phyloP scores from a whole-genome alignment of 1,140 invertebrate species.

The Nixonia krombeini region DNA sequence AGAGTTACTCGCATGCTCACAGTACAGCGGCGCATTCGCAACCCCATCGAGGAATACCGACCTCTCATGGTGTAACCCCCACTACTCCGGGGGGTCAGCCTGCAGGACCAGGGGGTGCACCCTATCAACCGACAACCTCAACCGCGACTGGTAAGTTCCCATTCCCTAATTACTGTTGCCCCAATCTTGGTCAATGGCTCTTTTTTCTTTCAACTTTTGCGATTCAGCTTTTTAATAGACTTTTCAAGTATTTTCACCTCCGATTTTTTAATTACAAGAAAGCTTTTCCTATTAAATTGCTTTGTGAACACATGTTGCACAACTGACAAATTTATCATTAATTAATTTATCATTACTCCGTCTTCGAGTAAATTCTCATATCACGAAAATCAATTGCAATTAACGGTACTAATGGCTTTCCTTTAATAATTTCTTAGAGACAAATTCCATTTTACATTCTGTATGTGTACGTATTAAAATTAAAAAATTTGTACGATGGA shows the following conservation, averaged over 20 bases:
- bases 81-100: conserved; percentile 67
- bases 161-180: conserved; percentile 47
- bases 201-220: conserved; percentile 8
- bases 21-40: conserved; percentile 72
- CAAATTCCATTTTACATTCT: too few relatives aligned
- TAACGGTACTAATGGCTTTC: too few relatives aligned
- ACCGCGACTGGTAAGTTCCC: conserved; percentile 74
- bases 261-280: not conserved
- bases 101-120: conserved; percentile 71
- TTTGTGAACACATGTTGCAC: too few relatives aligned
- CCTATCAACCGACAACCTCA: conserved; percentile 77
- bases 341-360: too few relatives aligned
- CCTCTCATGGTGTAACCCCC: conserved; percentile 66
- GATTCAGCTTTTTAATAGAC: not conserved
- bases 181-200: conserved; percentile 43
- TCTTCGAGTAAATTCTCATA: too few relatives aligned
- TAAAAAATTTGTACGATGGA: too few relatives aligned
- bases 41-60: conserved; percentile 68
- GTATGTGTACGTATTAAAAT: too few relatives aligned
- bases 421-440: too few relatives aligned
- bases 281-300: too few relatives aligned
- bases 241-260: conserved; percentile 5
- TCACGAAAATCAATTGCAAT: too few relatives aligned
- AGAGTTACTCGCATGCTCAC: conserved; percentile 70
- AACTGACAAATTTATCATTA: too few relatives aligned